phyloP scores from a whole-genome alignment of 2,888 invertebrate genomes.

The Zaprionus bogoriensis region DNA sequence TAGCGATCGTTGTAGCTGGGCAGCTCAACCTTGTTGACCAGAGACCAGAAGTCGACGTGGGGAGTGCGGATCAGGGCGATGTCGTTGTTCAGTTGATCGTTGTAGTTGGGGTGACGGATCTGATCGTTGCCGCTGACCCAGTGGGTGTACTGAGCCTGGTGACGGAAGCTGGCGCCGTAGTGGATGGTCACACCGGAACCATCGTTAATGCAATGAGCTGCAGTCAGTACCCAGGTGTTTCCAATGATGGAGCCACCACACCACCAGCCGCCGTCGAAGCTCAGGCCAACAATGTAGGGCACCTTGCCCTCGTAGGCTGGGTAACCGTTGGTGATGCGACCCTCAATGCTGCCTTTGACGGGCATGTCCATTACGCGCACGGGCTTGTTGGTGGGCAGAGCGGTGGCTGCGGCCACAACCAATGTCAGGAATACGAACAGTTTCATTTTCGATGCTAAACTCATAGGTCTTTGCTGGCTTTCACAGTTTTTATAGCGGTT shows the following conservation, averaged over 20 bases:
- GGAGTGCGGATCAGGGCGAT: conserved; percentile 68
- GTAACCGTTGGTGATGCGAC: conserved; percentile 67
- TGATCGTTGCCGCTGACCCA: conserved; percentile 36
- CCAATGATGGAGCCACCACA: conserved; percentile 69
- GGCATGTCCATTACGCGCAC: conserved; percentile 41
- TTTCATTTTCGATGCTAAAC: background rate
- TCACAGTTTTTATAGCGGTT: background rate
- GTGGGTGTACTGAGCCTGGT: conserved; percentile 51
- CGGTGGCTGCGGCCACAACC: conserved; percentile 50
- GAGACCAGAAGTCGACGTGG: conserved; percentile 32
- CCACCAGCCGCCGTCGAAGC: conserved; percentile 61
- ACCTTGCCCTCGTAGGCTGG: conserved; percentile 59
- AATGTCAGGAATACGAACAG: conserved; percentile 1
- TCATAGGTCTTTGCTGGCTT: background rate
- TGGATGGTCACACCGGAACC: conserved; percentile 51
- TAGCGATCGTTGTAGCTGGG: conserved; percentile 44
- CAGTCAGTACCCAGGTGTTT: conserved; percentile 62
- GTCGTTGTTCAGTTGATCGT: conserved; percentile 50
- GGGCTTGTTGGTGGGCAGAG: conserved; percentile 17
- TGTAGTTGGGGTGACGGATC: conserved; percentile 23
- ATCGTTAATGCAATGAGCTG: conserved; percentile 69
- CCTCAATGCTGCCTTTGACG: conserved; percentile 26
- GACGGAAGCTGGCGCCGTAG: conserved; percentile 58
- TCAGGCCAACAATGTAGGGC: conserved; percentile 73
- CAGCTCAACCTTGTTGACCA: conserved; percentile 43